Conservation (phyloP, 2,888 invertebrate species). For the Noctua janthina region DNA sequence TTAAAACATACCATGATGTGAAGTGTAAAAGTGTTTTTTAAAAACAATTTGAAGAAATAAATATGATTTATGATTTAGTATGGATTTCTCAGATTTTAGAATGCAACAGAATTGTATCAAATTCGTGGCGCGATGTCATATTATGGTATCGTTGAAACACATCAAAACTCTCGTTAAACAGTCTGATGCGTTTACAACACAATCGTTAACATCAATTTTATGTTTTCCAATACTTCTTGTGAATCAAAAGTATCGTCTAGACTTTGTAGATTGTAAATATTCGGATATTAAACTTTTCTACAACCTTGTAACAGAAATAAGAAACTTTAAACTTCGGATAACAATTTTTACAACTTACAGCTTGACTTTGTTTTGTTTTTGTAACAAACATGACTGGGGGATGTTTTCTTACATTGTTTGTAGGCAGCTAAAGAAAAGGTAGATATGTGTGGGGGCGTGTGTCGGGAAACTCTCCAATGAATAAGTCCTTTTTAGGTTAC, state of each 20-base stretch:
- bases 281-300: slow-evolving; percentile 22
- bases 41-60: background rate
- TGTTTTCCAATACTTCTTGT: slow-evolving; percentile 25
- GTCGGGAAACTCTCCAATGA: too few relatives aligned
- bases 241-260: background rate
- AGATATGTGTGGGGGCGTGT: too few relatives aligned
- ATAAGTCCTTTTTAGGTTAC: too few relatives aligned
- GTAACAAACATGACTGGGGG: background rate
- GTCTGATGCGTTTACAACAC: slow-evolving; percentile 35
- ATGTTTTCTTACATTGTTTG: slow-evolving; percentile 13
- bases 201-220: slow-evolving; percentile 52
- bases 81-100: background rate
- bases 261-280: slow-evolving; percentile 47
- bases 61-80: background rate
- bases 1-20: background rate
- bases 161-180: slow-evolving; percentile 40
- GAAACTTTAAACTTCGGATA: slow-evolving; percentile 24
- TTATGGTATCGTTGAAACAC: slow-evolving; percentile 8
- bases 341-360: slow-evolving; percentile 10
- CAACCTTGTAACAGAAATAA: slow-evolving; percentile 15
- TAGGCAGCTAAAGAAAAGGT: background rate
- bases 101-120: background rate
- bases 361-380: slow-evolving; percentile 16
- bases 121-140: background rate
- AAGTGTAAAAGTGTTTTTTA: background rate